Base-by-base conservation (phyloP, 2,888 invertebrate species). In the Limnephilus auricula region DNA sequence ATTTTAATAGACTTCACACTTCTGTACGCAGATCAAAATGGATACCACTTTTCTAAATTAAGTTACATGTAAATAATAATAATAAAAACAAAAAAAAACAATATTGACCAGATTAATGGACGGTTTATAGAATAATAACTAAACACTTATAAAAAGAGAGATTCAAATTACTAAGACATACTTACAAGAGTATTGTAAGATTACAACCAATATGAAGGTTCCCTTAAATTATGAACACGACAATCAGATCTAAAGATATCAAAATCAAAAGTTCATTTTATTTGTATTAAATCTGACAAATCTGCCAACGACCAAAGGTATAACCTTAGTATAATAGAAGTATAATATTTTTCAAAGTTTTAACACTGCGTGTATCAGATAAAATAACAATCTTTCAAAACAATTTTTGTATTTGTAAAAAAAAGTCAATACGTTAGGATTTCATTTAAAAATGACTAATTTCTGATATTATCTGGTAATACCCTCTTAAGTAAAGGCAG, bases 61-160 rank as follows among this genome's bases (percentile, higher is more conserved):
- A 90, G 32, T 34, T 84, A 50, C 34, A 84, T 34, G 80, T 89
- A 85, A 90, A 89, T 65, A 91, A 90, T 85, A 90, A 89, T 88
- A 65, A 65, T 25, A 65, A 65, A 65, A 5, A 25, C 10, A n/a
- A 40, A 1, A n/a, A n/a, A 40, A 40, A 65, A 65, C n/a, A 65
- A 65, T n/a, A 86, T 90, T 93, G 93, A 93, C 93, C 93, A 93
- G 93, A 93, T 34, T 90, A 92, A 92, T 93, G 93, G 93, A 93
- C 93, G 93, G 93, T 93, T 93, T 25, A 82, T 91, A 90, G 79
- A 91, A 83, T 91, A 90, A 34, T 37, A 88, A 40, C 89, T 92
- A 92, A 92, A 90, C 78, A 45, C 65, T 50, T n/a, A n/a, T n/a
- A n/a, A 78, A 87, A 13, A 82, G 31, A 45, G 91, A 91, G 89